Evolutionary conservation across 2,113 vertebrate genomes (phyloP), one percentile per base, ranked within the genome.

Genomic region (Cryptomyrus ogoouensis): DNA sequence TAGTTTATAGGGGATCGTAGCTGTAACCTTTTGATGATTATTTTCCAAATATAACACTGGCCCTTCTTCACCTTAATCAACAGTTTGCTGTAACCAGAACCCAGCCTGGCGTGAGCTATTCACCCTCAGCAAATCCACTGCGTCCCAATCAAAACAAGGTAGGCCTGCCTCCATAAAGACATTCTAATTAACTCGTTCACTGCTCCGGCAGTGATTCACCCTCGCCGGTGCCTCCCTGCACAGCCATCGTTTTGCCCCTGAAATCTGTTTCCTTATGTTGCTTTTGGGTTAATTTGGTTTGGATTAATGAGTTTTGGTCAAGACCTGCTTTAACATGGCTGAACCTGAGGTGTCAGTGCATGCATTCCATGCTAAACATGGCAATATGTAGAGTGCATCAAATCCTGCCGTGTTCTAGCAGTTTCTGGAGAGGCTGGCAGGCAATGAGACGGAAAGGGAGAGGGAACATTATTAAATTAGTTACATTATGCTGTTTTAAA

Each of bases 151-250:
- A 87, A 94, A 89, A 88, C 88, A 93, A 94, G 92, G 92, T 93
- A 93, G 92, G 91, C 91, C 91, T 88, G 88, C 70, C 70, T 88
- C 62, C 74, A 66, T 93, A 94, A 94, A 94, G 94, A 93, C 87
- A 83, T 94, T 92, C 90, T 93, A 94, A 95, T 93, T 94, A 92
- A 91, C 91, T 93, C 90, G 31, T 85, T 93, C 92, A 88, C 92
- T 92, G 90, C 93, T 89, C 89, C 90, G 93, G 92, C 90, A 92
- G 58, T 92, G 91, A 46, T 91, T 91, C 58, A 35, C 91, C 92
- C 90, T 88, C 88, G 93, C 91, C 91, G 91, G 56, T 10, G 77
- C 91, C 17, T 12, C 62, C 50, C 19, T 58, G 5, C 46, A 44
- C 35, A 44, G 5, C 9, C 70, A 5, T 89, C 8, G 49, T 74